A percentile compares a stretch with the other conserved stretches of the same genome.
phyloP scores from a whole-genome alignment of 2,113 vertebrate genomes.

The Poeciliopsis turrubarensis region DNA sequence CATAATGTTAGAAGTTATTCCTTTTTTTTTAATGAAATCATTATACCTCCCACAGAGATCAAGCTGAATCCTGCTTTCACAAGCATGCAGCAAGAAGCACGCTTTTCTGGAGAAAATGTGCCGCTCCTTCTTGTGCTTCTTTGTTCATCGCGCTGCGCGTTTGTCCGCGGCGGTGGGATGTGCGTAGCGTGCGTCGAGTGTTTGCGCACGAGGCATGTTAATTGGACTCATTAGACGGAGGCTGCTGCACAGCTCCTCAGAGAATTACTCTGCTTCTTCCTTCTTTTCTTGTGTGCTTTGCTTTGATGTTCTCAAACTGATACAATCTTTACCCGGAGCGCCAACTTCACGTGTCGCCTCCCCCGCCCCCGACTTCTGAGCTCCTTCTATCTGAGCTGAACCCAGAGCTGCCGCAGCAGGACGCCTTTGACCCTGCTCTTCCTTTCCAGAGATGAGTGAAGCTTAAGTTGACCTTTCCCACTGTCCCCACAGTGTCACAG shows the following conservation, averaged over 20 bases:
- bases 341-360: slow-evolving; percentile 11
- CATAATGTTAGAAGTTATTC: slow-evolving; percentile 62
- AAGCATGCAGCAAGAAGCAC: slow-evolving; percentile 27
- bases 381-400: slow-evolving; percentile 44
- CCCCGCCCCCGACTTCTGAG: slow-evolving; percentile 31
- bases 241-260: slow-evolving; percentile 65
- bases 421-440: slow-evolving; percentile 61
- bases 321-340: slow-evolving; percentile 62
- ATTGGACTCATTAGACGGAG: slow-evolving; percentile 75
- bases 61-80: slow-evolving; percentile 47
- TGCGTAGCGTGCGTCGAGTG: slow-evolving; percentile 6
- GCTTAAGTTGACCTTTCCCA: slow-evolving; percentile 57
- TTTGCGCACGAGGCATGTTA: slow-evolving; percentile 56
- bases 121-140: slow-evolving; percentile 22
- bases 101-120: slow-evolving; percentile 29
- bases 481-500: slow-evolving; percentile 42
- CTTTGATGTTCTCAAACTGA: slow-evolving; percentile 73
- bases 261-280: slow-evolving; percentile 53
- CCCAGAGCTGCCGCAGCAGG: slow-evolving; percentile 41
- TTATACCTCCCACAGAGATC: slow-evolving; percentile 61
- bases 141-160: slow-evolving; percentile 32
- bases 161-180: slow-evolving; percentile 32
- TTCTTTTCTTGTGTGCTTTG: slow-evolving; percentile 51
- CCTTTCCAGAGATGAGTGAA: slow-evolving; percentile 60
- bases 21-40: slow-evolving; percentile 61